Base-by-base conservation (phyloP, 53 echinoderm and acorn worm species). In the Arbacia lixula region DNA sequence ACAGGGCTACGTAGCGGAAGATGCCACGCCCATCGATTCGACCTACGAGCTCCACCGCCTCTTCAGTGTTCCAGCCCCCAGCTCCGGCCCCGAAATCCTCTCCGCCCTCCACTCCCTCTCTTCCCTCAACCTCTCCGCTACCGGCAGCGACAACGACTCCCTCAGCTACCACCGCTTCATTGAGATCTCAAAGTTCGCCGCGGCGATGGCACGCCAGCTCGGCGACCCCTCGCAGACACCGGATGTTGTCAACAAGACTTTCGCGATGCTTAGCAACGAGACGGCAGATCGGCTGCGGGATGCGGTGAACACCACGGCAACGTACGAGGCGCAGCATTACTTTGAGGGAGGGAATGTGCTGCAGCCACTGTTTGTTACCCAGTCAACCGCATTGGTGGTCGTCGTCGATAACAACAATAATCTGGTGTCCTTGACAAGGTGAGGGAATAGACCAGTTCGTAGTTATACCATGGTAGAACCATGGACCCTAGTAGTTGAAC, bases 341-440 rank as follows among this genome's bases (percentile, higher is more conserved):
- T 86, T 49, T 64, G 42, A 64, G 30, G 32, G 73, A 21, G 55
- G 84, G 28, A 55, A 81, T 37, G 63, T 81, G 31, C 43, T 89
- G 28, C 89, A 89, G 2, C 73, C 66, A n/a, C 89, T 84, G 12
- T 39, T 24, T 31, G 40, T 76, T 20, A 86, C 89, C n/a, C 37
- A 76, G 22, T 94, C 94, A 19, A 90, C 92, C n/a, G 77, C 92
- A 35, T 89, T 92, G 20, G 85, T 98, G 11, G 83, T 92, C 39
- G 94, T 92, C 31, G 86, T 92, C 12, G 91, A 94, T 74, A 71
- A 86, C 11, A 64, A 89, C 40, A 91, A 90, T 53, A 98, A 92
- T 53, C 89, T 98, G 88, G 98, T 94, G 3, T 90, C 98, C 0
- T 68, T 92, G 5, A 90, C 92, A 78, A 92, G 87, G 98, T 98